Evolutionary conservation across 2,113 vertebrate species (phyloP), one percentile per base, ranked within the genome.

Genomic region (Cavia porcellus): DNA sequence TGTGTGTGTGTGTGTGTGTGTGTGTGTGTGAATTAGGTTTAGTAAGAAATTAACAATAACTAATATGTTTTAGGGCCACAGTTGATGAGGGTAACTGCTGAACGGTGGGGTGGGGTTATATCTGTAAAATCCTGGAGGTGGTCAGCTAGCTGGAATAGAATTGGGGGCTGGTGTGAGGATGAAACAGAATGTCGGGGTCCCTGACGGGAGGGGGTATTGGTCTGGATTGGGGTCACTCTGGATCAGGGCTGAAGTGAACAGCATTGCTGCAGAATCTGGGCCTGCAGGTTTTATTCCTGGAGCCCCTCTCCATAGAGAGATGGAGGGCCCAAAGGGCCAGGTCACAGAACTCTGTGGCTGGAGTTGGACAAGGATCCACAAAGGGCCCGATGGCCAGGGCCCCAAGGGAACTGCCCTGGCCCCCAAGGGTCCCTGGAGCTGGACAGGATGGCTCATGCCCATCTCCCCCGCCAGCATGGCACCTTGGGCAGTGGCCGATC

Each of bases 401-500:
- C 28, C 7, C 28, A 35, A 59, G 68, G 19, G 35, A 20, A 17
- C 28, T 1, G 0, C 57, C 59, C 85, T 8, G 1, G 38, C 86
- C 30, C 10, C 0, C 8, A 1, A 52, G 62, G 9, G 28, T 62
- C 12, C 0, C 38, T 2, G 14, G 9, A 19, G 57, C 0, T 25
- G 89, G 2, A 3, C 0, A 0, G 28, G 22, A 1, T 0, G 2
- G 0, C 92, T 94, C 68, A 97, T 1, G 0, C 75, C 38, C 12
- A 0, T 95, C 74, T 92, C 89, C 74, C 75, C 92, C 35, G 6
- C 86, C 98, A 99, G 99, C 99, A 99, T 97, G 98, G 99, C 97
- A 99, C 99, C 28, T 98, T 99, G 98, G 99, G 99, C 66, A 99
- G 98, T 90, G 99, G 99, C 98, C 99, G 99, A 89, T 99, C 99